Evolutionary conservation across 1,140 invertebrate species (phyloP).

Genomic region (Vanessa atalanta): DNA sequence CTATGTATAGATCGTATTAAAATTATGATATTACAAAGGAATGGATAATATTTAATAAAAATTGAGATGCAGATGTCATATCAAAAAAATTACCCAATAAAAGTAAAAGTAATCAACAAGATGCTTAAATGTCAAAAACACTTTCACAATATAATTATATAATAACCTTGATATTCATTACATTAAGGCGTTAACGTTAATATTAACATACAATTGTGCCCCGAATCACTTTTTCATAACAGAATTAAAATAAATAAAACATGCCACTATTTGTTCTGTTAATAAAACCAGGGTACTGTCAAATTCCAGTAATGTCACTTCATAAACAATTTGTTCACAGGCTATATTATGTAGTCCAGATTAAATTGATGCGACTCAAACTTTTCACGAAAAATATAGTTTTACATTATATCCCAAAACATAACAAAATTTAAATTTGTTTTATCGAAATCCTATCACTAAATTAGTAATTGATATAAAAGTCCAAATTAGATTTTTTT

Average conservation of each 20-base stretch:
- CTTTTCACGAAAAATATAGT: neutral
- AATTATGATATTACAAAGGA: neutral
- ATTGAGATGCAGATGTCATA: constrained; percentile 28
- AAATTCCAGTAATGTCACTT: constrained; percentile 48
- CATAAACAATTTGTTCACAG: constrained; percentile 8
- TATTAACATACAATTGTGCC: constrained; percentile 45
- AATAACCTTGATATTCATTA: constrained; percentile 42
- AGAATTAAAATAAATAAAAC: constrained; percentile 56
- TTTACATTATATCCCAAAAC: too few relatives aligned
- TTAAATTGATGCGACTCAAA: neutral
- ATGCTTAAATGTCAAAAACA: constrained; percentile 54
- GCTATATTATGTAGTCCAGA: neutral
- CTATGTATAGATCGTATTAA: neutral
- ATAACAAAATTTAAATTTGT: too few relatives aligned
- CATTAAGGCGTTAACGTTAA: constrained; percentile 27
- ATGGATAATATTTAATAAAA: constrained; percentile 6
- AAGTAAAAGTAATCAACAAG: constrained; percentile 61
- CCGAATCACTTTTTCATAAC: constrained; percentile 42
- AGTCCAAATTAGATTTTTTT: too few relatives aligned
- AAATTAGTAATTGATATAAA: too few relatives aligned
- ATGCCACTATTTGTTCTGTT: constrained; percentile 47
- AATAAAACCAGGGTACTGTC: constrained; percentile 48
- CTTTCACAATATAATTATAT: constrained; percentile 56
- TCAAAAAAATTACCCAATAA: constrained; percentile 43
- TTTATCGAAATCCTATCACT: too few relatives aligned